phyloP scores from a whole-genome alignment of 1,140 invertebrate species.

The Eurosta solidaginis region DNA sequence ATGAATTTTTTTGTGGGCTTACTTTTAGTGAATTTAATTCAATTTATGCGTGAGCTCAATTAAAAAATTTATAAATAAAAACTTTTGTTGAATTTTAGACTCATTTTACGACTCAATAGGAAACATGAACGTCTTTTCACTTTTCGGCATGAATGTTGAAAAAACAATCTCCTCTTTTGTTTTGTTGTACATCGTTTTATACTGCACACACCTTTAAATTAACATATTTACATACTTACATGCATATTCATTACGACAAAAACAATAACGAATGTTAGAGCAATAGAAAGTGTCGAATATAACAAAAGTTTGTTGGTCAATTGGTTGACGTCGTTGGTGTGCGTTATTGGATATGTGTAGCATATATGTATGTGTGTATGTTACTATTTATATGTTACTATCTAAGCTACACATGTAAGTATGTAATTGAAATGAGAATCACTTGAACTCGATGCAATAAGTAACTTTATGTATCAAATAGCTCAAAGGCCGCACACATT shows the following conservation, averaged over 20 bases:
- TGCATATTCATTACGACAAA: too few species aligned
- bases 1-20: too few species aligned
- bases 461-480: background rate
- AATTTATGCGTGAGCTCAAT: too few species aligned
- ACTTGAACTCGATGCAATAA: constrained; percentile 9
- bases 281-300: constrained; percentile 25
- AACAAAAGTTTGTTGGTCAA: background rate
- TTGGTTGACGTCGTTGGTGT: background rate
- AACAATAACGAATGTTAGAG: background rate
- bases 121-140: background rate
- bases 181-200: too few species aligned
- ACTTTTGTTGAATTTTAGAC: too few species aligned
- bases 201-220: too few species aligned
- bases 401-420: too few species aligned
- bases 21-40: too few species aligned
- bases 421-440: constrained; percentile 7
- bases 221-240: background rate
- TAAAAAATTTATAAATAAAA: too few species aligned
- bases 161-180: too few species aligned
- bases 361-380: too few species aligned
- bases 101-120: background rate
- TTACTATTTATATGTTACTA: too few species aligned
- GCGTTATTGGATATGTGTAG: background rate
- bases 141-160: background rate
- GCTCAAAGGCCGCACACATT: background rate